Percentiles rank a stretch among this genome's conserved stretches.
phyloP scores from a whole-genome alignment of 2,888 invertebrate genomes.

The Eumerus sabulonum region DNA sequence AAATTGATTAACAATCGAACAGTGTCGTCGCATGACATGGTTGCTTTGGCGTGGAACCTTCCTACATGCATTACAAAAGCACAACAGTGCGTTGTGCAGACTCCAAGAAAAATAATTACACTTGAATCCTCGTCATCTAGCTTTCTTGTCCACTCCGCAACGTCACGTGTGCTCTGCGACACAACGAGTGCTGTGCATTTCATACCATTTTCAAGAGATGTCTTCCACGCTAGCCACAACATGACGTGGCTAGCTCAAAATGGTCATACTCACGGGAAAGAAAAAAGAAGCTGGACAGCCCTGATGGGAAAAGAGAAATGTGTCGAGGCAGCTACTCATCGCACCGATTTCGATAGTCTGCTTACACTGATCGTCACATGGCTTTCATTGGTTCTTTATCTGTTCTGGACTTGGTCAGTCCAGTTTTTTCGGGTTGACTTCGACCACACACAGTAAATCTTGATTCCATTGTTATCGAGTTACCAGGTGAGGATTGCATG shows the following conservation, averaged over 20 bases:
- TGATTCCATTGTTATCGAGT: constrained; percentile 31
- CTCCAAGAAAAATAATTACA: constrained; percentile 53
- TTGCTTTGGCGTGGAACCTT: constrained; percentile 30
- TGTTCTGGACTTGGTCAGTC: too few relatives aligned
- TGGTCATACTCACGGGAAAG: constrained; percentile 19
- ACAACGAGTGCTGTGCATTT: constrained; percentile 27
- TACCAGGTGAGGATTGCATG: constrained; percentile 44
- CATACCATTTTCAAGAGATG: constrained; percentile 55
- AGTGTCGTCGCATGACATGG: constrained; percentile 59
- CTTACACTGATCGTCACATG: constrained; percentile 17
- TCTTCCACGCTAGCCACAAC: constrained; percentile 33
- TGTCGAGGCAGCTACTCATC: too few relatives aligned
- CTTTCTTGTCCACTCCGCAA: constrained; percentile 51
- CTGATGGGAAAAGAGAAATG: constrained; percentile 43
- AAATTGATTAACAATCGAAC: constrained; percentile 59
- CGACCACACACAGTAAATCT: constrained; percentile 50
- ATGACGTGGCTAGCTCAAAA: constrained; percentile 29
- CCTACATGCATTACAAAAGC: constrained; percentile 17
- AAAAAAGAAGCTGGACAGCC: too few relatives aligned
- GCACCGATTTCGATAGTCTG: constrained; percentile 24
- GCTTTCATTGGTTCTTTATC: constrained; percentile 13
- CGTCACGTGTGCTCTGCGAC: constrained; percentile 43
- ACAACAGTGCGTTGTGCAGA: constrained; percentile 14
- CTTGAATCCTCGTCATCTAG: constrained; percentile 31
- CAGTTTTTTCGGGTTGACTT: background rate